phyloP scores from a whole-genome alignment of 2,797 vertebrate species.

The Phataginus tetradactyla region DNA sequence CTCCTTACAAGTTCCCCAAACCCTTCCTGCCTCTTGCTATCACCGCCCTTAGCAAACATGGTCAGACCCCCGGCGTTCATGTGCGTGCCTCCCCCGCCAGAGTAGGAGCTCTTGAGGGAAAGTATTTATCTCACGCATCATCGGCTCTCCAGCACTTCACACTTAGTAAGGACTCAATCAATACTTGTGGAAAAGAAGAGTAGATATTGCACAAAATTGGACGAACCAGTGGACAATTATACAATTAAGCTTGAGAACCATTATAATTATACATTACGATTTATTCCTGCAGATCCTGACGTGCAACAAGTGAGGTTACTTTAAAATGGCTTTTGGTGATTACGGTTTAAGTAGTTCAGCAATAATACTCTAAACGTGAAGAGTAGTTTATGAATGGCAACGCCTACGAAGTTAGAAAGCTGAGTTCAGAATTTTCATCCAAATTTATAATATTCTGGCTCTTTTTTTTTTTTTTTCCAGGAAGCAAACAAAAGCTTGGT shows the following conservation, averaged over 20 bases:
- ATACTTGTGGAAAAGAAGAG: not conserved
- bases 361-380: not conserved
- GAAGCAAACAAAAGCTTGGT: conserved; percentile 2
- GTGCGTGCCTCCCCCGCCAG: not conserved
- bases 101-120: not conserved
- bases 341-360: conserved; percentile 55
- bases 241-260: not conserved
- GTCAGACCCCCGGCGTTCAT: not conserved
- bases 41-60: not conserved
- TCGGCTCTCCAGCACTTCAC: not conserved
- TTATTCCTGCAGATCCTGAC: not conserved
- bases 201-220: not conserved
- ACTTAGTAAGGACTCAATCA: not conserved
- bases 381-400: conserved; percentile 25
- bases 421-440: conserved; percentile 7
- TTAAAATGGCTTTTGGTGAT: conserved; percentile 9
- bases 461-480: not conserved
- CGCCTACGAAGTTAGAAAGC: conserved; percentile 27
- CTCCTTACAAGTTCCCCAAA: not conserved
- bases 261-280: not conserved
- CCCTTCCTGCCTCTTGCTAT: not conserved
- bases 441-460: not conserved
- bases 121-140: not conserved
- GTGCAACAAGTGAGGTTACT: conserved; percentile 12
- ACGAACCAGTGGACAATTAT: not conserved